phyloP scores from a whole-genome alignment of 2,888 invertebrate genomes.

The Luperina nickerlii region DNA sequence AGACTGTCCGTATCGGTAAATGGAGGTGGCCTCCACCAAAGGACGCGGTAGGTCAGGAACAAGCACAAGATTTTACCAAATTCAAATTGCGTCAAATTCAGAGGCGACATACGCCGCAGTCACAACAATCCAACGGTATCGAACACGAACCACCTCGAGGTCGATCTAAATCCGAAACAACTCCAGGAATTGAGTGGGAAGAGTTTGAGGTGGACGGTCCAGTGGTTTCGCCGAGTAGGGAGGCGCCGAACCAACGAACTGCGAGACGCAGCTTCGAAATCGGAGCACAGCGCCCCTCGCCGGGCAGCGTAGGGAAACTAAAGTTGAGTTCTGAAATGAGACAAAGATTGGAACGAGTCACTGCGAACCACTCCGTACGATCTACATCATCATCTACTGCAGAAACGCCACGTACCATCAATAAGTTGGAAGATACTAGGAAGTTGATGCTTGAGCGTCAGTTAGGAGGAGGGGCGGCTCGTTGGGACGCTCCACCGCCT shows the following conservation, averaged over 20 bases:
- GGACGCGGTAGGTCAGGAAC: slow-evolving; percentile 92
- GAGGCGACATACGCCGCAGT: slow-evolving; percentile 94
- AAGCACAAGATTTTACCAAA: slow-evolving; percentile 95
- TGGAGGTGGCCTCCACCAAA: slow-evolving; percentile 98
- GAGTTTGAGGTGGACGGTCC: slow-evolving; percentile 94
- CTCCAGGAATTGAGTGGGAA: slow-evolving; percentile 94
- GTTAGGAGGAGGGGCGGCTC: slow-evolving; percentile 92
- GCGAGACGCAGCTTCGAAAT: slow-evolving; percentile 93
- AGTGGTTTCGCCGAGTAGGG: slow-evolving; percentile 81
- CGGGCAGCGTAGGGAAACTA: slow-evolving; percentile 97
- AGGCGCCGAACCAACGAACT: slow-evolving; percentile 84
- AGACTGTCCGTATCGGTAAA: slow-evolving; percentile 98
- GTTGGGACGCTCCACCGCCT: slow-evolving; percentile 92
- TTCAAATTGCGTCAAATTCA: slow-evolving; percentile 96
- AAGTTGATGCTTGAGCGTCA: slow-evolving; percentile 96
- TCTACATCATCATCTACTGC: slow-evolving; percentile 93
- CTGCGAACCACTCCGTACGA: slow-evolving; percentile 96
- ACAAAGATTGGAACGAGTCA: slow-evolving; percentile 96
- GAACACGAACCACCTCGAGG: slow-evolving; percentile 85
- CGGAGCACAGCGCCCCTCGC: slow-evolving; percentile 94
- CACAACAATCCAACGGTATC: slow-evolving; percentile 85
- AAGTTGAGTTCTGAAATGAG: slow-evolving; percentile 98
- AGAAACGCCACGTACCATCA: slow-evolving; percentile 93
- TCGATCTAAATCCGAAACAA: slow-evolving; percentile 84
- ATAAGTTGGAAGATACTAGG: slow-evolving; percentile 96